Evolutionary conservation across 2,888 invertebrate species (phyloP).

Genomic region (Rhodophaea formosa): DNA sequence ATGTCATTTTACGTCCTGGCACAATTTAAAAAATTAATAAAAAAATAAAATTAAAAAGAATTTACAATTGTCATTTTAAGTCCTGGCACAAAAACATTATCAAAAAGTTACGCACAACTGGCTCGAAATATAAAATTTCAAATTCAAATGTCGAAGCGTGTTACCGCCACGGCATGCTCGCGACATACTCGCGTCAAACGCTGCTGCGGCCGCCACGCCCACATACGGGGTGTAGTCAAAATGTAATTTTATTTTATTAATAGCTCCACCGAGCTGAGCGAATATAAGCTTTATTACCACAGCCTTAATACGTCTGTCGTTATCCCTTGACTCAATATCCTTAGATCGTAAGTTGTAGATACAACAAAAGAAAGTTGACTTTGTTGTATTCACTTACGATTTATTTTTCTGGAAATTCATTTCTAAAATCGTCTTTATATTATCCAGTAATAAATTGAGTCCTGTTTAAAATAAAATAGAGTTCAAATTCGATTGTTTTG

Average conservation of each 20-base stretch:
- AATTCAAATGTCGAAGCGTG: constrained; percentile 41
- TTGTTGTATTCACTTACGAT: neutral
- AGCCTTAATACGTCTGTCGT: constrained; percentile 55
- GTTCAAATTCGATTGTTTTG: neutral
- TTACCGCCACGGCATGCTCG: constrained; percentile 47
- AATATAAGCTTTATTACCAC: constrained; percentile 70
- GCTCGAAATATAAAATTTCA: constrained; percentile 20
- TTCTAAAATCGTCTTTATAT: constrained; percentile 2
- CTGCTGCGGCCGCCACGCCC: constrained; percentile 59
- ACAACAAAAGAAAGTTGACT: neutral
- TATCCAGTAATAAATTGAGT: constrained; percentile 27
- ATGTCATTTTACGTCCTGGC: constrained; percentile 1
- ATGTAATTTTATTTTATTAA: constrained; percentile 69
- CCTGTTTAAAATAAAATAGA: constrained; percentile 21
- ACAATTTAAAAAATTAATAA: neutral
- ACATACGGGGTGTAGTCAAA: constrained; percentile 73
- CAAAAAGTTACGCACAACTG: neutral
- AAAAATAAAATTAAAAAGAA: neutral
- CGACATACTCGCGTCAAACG: constrained; percentile 50
- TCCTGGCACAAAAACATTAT: neutral
- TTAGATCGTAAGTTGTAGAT: constrained; percentile 7
- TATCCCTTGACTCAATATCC: constrained; percentile 30
- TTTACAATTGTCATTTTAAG: neutral
- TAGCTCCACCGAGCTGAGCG: constrained; percentile 50
- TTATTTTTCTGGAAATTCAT: neutral